These are phyloP conservation scores for Drosophila eugracilis DNA, from an alignment of 1,140 invertebrate species.

Conservation along the genomic window DNA sequence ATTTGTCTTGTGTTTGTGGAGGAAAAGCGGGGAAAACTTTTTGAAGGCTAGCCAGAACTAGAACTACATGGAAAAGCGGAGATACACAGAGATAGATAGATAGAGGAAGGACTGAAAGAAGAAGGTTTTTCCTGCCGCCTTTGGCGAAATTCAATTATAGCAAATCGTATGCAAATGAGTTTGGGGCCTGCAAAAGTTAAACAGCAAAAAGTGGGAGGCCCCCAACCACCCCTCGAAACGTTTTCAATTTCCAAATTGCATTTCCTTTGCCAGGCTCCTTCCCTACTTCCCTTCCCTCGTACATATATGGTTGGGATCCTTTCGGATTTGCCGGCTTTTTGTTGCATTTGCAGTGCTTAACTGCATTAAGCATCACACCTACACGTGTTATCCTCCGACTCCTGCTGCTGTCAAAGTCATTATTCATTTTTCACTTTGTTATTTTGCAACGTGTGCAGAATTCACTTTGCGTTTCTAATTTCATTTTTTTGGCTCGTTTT, in stretches of 20 bases:
- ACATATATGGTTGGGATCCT: slow-evolving; percentile 22
- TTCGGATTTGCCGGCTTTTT: slow-evolving; percentile 30
- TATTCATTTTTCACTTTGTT: slow-evolving; percentile 70
- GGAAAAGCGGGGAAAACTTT: slow-evolving; percentile 56
- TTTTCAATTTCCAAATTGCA: slow-evolving; percentile 78
- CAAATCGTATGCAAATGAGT: slow-evolving; percentile 78
- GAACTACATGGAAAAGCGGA: slow-evolving; percentile 20
- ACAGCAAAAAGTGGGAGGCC: slow-evolving; percentile 44
- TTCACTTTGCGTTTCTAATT: slow-evolving; percentile 80
- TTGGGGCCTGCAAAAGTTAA: slow-evolving; percentile 57
- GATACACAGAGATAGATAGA: slow-evolving; percentile 6
- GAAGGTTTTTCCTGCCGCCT: slow-evolving; percentile 35
- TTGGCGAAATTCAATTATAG: slow-evolving; percentile 73
- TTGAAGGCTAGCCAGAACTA: slow-evolving; percentile 42
- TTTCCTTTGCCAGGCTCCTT: slow-evolving; percentile 27
- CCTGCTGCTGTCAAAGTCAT: slow-evolving; percentile 37
- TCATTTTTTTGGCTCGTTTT: slow-evolving; percentile 47
- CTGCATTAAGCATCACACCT: slow-evolving; percentile 55
- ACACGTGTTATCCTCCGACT: slow-evolving; percentile 19
- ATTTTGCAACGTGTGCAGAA: slow-evolving; percentile 68
- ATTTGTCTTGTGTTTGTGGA: slow-evolving; percentile 59
- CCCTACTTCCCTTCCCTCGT: not conserved
- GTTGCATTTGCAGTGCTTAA: slow-evolving; percentile 36
- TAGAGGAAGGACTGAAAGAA: not conserved
- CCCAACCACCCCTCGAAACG: slow-evolving; percentile 13